Percentiles rank a stretch among this genome's conserved stretches.
These are phyloP conservation scores for Champsocephalus esox DNA, from an alignment of 2,797 vertebrate species.

Conservation along the genomic window DNA sequence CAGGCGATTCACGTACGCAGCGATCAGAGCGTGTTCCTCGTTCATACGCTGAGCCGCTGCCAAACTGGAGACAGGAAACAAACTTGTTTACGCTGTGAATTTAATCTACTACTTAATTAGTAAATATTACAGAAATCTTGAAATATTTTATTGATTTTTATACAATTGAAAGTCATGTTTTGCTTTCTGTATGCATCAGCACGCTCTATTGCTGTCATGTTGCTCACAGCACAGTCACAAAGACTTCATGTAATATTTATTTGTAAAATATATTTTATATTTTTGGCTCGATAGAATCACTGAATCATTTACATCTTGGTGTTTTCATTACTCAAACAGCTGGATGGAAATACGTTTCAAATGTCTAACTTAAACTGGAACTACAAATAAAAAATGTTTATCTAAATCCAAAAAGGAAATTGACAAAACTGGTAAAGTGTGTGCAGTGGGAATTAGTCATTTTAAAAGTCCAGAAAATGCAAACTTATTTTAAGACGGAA, in stretches of 20 bases:
- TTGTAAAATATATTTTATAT: neutral
- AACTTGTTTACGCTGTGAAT: neutral
- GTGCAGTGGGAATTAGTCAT: neutral
- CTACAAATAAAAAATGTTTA: too few species aligned
- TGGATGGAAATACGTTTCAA: neutral
- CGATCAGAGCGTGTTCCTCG: slow-evolving; percentile 93
- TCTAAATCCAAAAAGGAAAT: neutral
- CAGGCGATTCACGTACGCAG: slow-evolving; percentile 90
- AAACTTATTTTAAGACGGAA: slow-evolving; percentile 11
- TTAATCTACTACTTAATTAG: too few species aligned
- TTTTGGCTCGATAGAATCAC: neutral
- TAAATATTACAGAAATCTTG: neutral
- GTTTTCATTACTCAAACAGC: neutral
- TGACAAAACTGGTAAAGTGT: neutral
- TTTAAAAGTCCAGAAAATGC: neutral
- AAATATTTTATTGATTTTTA: neutral
- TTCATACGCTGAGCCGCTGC: slow-evolving; percentile 83
- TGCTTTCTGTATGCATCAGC: neutral
- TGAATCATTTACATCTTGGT: neutral
- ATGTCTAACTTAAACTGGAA: neutral
- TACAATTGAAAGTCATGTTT: too few species aligned
- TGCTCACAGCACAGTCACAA: neutral
- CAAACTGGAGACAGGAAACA: slow-evolving; percentile 59
- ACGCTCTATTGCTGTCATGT: neutral
- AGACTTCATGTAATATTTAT: neutral